Base-by-base conservation (phyloP, 2,888 invertebrate genomes). In the Cataglyphis albicans region DNA sequence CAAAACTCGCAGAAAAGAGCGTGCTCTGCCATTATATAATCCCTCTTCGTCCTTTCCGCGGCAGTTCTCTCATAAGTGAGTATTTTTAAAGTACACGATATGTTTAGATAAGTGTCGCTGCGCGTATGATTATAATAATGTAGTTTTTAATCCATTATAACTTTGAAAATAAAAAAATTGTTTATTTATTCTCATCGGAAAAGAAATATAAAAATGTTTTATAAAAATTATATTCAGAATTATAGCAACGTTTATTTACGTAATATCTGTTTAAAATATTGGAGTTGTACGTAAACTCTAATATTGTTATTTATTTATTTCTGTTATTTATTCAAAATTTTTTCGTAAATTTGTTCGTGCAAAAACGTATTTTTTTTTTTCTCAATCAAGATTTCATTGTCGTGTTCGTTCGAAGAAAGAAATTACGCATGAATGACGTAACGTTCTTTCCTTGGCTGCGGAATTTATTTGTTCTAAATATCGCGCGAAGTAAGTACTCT, bases 401-500 rank as follows among this genome's bases (percentile, higher is more conserved):
- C 41, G 72, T 48, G 70, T 86, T 70, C 65, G 68, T 83, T 82
- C 35, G 67, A 81, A 55, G 80, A 64, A 68, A 74, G 81, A 78
- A 87, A 87, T 67, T 75, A 82, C 74, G 72, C 72, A 41, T 70
- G 78, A 81, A 21, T 57, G 68, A 35, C 59, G 63, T 73, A 64
- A 21, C 18, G 25, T 63, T 32, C 65, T 86, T 87, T 84, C 84
- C 29, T 74, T 65, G 76, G 7, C 68, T 61, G 82, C 9, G 70
- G 21, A 21, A 87, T 88, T 81, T 80, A 82, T 88, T 86, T 84
- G 74, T 84, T 35, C 52, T 64, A 18, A 75, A 76, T 38, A 41
- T 10, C 67, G 18, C 41, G 21, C 41, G 10, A 57, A 41, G 41
- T 57, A 57, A 41, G 41, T 57, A 32, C 6, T 25, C 52, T 32